These are phyloP conservation scores for Phytoseiulus persimilis DNA, from an alignment of 2,888 invertebrate genomes.

Conservation along the genomic window DNA sequence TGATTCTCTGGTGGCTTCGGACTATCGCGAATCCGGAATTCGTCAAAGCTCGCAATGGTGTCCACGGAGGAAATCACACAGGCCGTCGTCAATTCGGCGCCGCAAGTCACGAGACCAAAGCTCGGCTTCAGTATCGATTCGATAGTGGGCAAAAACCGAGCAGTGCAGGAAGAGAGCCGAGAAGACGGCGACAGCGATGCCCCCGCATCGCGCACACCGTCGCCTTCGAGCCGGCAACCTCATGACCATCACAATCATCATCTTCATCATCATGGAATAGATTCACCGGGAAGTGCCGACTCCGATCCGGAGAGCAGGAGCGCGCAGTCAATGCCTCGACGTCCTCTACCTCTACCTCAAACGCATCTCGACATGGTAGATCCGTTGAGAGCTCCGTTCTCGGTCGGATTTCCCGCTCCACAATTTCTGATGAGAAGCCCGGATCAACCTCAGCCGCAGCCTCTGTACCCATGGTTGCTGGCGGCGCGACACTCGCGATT, in stretches of 20 bases:
- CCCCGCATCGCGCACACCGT: conserved; percentile 27
- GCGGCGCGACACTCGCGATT: conserved; percentile 31
- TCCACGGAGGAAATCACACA: conserved; percentile 32
- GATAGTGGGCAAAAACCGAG: conserved; percentile 61
- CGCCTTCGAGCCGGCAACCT: neutral
- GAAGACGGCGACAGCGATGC: neutral
- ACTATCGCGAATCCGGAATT: no score
- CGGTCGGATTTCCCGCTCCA: conserved; percentile 18
- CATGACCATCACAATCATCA: neutral
- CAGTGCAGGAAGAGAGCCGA: neutral
- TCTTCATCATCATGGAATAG: conserved; percentile 8
- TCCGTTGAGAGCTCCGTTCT: conserved; percentile 12
- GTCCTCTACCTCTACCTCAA: conserved; percentile 21
- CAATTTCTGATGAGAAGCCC: conserved; percentile 16
- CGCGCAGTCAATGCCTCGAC: conserved; percentile 10
- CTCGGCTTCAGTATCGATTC: conserved; percentile 91
- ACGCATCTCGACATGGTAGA: neutral
- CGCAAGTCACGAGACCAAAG: conserved; percentile 57
- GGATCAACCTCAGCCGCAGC: conserved; percentile 12
- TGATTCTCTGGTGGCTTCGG: neutral
- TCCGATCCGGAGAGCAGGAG: conserved; percentile 20
- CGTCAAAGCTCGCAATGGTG: neutral
- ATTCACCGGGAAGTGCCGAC: conserved; percentile 32
- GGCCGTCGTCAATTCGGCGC: conserved; percentile 23
- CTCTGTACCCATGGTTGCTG: conserved; percentile 21